Base-by-base conservation (phyloP, 2,113 vertebrate species). In the Struthidea cinerea region DNA sequence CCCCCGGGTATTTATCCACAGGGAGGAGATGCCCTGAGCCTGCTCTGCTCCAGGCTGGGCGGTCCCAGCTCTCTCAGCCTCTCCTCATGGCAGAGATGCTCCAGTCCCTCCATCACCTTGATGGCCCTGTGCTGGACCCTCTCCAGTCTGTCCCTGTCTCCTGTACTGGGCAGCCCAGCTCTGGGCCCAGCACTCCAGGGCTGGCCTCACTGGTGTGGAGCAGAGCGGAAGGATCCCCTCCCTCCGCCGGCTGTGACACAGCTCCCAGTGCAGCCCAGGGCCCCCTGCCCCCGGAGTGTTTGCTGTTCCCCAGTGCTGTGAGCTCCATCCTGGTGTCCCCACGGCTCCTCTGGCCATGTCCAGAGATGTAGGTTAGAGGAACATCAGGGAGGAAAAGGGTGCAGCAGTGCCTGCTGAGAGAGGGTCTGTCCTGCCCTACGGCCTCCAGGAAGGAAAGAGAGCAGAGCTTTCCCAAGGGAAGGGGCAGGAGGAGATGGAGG, bases 291-390 rank as follows among this genome's bases (percentile, higher is more conserved):
- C 23, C 2, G 2, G 33, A 30, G 19, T 8, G 23, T 23, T 52
- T 41, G 41, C 68, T 33, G 3, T 39, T 68, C 35, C 57, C 59
- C 53, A 49, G 42, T 0, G 16, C 69, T 71, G 17, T 22, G 32
- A 76, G 22, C 57, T 73, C 49, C 39, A 15, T 49, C 18, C 86
- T 42, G 10, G 10, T 13, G 44, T 44, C 64, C 39, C 49, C 57
- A n/a, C 0, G 0, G n/a, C 65, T 79, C 41, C 52, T 42, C 15
- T 11, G 41, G 17, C 70, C 27, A 2, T 13, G 42, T 16, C 35
- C 67, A 44, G 1, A 23, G 26, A 21, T 0, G 3, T 6, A 18
- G 32, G 39, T 19, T 68, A 35, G 27, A 70, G 24, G 53, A 63
- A 42, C 39, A 39, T 39, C 39, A 39, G 39, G 39, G 39, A 11